These are phyloP conservation scores for Ptiloglossa arizonensis DNA, from an alignment of 1,140 invertebrate species.

Conservation along the genomic window DNA sequence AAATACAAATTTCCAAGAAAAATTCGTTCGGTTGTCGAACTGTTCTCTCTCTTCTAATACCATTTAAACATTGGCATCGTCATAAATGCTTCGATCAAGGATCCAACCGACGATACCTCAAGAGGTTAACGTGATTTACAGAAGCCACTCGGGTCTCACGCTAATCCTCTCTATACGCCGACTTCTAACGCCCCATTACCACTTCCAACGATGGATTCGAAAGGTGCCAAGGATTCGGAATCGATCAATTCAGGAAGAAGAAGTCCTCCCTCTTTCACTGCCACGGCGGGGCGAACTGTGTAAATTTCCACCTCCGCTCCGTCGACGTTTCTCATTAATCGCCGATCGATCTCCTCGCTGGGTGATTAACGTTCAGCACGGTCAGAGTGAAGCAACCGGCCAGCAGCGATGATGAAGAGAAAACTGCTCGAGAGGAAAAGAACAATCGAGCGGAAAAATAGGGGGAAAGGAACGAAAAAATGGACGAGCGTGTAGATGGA, in stretches of 20 bases:
- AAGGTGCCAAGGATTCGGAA: conserved; percentile 47
- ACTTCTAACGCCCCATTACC: conserved; percentile 43
- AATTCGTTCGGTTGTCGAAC: too few relatives aligned
- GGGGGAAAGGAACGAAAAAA: conserved; percentile 17
- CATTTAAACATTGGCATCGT: conserved; percentile 3
- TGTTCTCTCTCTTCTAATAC: background rate
- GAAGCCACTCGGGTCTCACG: conserved; percentile 16
- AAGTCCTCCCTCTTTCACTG: conserved; percentile 28
- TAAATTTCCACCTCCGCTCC: conserved; percentile 61
- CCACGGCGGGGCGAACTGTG: conserved; percentile 42
- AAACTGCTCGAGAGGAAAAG: conserved; percentile 47
- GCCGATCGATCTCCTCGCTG: conserved; percentile 64
- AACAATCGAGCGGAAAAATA: conserved; percentile 53
- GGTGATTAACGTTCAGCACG: conserved; percentile 62
- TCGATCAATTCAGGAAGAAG: conserved; percentile 49
- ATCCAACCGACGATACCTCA: background rate
- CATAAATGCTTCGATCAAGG: conserved; percentile 12
- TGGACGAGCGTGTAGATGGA: conserved; percentile 1
- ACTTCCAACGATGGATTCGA: conserved; percentile 12
- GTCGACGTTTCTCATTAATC: conserved; percentile 70
- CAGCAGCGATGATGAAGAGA: conserved; percentile 34
- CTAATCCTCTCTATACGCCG: conserved; percentile 42
- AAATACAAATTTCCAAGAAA: background rate
- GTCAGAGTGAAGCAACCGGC: conserved; percentile 38
- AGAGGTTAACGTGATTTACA: conserved; percentile 57